Conservation (phyloP, 2,797 vertebrate species). For the Pangasius macronema region DNA sequence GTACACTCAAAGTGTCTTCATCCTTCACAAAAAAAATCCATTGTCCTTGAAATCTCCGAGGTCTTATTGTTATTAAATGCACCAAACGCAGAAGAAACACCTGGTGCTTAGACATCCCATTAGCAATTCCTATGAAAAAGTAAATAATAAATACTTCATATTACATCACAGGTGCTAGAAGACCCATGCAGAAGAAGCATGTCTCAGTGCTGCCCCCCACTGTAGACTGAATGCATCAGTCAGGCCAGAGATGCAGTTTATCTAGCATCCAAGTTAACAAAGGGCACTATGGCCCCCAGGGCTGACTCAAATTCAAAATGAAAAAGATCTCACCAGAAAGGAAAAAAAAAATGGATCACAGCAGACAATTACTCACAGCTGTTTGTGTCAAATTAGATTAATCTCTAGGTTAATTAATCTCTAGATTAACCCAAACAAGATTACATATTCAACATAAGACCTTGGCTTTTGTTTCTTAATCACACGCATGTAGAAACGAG, state of each 20-base stretch:
- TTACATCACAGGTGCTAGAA: not conserved
- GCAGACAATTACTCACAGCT: not conserved
- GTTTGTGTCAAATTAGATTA: not conserved
- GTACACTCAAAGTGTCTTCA: not conserved
- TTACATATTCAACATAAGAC: not conserved
- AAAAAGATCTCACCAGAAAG: not conserved
- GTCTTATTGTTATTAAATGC: not conserved
- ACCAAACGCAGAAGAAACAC: not conserved
- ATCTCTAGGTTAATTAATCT: not conserved
- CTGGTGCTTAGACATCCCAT: not conserved
- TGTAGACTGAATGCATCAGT: constrained; percentile 27
- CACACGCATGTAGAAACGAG: not conserved
- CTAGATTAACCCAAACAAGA: not conserved
- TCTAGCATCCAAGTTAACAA: not conserved
- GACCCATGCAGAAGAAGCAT: constrained; percentile 5
- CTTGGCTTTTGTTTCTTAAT: too few species aligned
- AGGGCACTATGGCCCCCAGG: not conserved
- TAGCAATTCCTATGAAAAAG: constrained; percentile 3
- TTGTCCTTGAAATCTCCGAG: not conserved
- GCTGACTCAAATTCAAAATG: not conserved
- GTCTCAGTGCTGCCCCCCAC: constrained; percentile 51
- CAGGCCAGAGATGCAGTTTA: not conserved
- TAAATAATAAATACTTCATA: not conserved
- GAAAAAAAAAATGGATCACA: not conserved
- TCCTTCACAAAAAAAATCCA: not conserved